phyloP scores from a whole-genome alignment of 2,797 vertebrate species.

The Phrynocephalus guinanensis region DNA sequence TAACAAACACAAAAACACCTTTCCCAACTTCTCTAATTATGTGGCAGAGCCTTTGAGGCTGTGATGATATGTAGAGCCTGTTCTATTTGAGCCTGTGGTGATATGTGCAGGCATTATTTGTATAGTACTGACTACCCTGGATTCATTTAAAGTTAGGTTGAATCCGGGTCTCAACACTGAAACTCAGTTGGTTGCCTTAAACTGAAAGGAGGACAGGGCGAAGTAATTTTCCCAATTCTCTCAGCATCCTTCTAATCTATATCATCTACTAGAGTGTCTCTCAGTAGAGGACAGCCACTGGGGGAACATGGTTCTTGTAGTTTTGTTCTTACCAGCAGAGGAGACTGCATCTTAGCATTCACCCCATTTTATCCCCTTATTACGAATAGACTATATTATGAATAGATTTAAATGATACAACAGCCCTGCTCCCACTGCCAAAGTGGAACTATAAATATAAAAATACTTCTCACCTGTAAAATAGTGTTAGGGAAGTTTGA shows the following conservation, averaged over 20 bases:
- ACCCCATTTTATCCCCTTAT: background rate
- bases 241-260: background rate
- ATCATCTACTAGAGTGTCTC: background rate
- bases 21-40: no score
- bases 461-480: no score
- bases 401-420: no score
- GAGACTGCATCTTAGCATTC: background rate
- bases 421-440: background rate
- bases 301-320: no score
- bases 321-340: background rate
- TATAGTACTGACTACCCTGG: background rate
- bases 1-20: no score
- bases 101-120: background rate
- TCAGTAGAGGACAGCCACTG: background rate
- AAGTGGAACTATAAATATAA: background rate
- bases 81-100: no score
- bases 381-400: background rate
- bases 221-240: background rate
- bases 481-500: no score
- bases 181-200: background rate
- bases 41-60: no score
- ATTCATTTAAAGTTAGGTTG: background rate
- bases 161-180: background rate
- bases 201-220: background rate
- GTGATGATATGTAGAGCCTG: no score